A percentile compares a stretch with the other conserved stretches of the same genome.
These are phyloP conservation scores for Sylvietta virens DNA, from an alignment of 2,113 vertebrate genomes.

Conservation along the genomic window DNA sequence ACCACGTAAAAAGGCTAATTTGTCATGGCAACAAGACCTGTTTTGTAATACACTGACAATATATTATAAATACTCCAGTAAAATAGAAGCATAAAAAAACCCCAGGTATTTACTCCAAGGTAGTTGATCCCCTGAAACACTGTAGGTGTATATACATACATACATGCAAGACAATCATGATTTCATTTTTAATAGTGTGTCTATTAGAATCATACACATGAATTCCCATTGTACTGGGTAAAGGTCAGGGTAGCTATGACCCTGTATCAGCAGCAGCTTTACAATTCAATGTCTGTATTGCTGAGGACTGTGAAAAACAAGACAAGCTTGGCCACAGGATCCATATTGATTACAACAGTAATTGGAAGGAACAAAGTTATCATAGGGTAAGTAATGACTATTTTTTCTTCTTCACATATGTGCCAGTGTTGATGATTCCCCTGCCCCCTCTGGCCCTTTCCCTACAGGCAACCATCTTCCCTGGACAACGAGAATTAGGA, in stretches of 20 bases:
- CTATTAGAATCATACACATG: slow-evolving; percentile 17
- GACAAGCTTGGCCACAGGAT: slow-evolving; percentile 52
- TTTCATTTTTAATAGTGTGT: slow-evolving; percentile 11
- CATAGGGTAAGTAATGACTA: slow-evolving; percentile 51
- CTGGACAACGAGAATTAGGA: slow-evolving; percentile 14
- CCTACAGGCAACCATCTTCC: slow-evolving; percentile 19
- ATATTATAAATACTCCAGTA: neutral
- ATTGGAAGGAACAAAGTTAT: slow-evolving; percentile 56
- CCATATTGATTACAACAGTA: slow-evolving; percentile 53
- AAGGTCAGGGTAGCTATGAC: slow-evolving; percentile 35
- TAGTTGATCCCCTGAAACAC: neutral
- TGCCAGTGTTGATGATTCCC: slow-evolving; percentile 25
- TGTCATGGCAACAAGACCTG: slow-evolving; percentile 35
- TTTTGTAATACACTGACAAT: neutral
- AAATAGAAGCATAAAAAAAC: slow-evolving; percentile 18
- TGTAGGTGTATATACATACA: neutral
- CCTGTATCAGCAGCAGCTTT: slow-evolving; percentile 33
- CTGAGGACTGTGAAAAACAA: slow-evolving; percentile 41
- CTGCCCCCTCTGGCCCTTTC: neutral
- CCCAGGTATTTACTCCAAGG: neutral
- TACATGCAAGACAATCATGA: neutral
- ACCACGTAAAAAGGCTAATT: slow-evolving; percentile 18
- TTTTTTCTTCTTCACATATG: slow-evolving; percentile 47
- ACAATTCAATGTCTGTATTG: slow-evolving; percentile 40
- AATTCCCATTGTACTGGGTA: slow-evolving; percentile 13